Base-by-base conservation (phyloP, 2,888 invertebrate species). In the Empis stercorea region DNA sequence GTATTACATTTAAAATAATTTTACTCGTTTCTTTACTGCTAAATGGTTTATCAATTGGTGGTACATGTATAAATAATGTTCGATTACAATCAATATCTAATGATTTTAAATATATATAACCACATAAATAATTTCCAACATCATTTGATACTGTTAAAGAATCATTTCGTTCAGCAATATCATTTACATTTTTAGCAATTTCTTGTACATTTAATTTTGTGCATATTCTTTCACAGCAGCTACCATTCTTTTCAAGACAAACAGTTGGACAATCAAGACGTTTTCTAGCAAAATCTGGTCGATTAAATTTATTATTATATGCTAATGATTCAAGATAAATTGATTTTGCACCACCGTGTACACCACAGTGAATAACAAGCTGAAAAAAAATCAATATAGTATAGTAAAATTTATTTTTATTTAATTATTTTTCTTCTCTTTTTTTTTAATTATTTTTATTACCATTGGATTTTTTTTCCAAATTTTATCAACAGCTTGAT, bases 51-150 rank as follows among this genome's bases (percentile, higher is more conserved):
- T 76, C 62, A 42, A 84, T 60, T 1, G 78, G 76, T 14, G 88
- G 87, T 2, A 88, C 85, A 67, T 88, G 88, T 23, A 87, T 71
- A 64, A 88, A 87, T n/a, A 86, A 66, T 23, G 76, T 72, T 46
- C 76, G 71, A 9, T 65, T 58, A 14, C 63, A 61, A 63, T 81
- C 71, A 34, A 78, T 72, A 57, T 74, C 74, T 44, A 88, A 65
- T 1, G 87, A 87, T 48, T 77, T 77, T 59, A 80, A 80, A 68
- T 79, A 87, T 48, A 78, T 81, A 61, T 81, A 88, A 59, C 87
- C 87, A 62, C 88, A 88, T 6, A 88, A 68, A 62, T 81, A 88
- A 61, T 80, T 74, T 46, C 67, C 67, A 2, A 66, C 64, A 48
- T 68, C 61, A 30, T 59, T 57, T 0, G 68, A 67, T 2, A 51